Evolutionary conservation across 2,113 vertebrate species (phyloP).

Genomic region (Rhineura floridana): DNA sequence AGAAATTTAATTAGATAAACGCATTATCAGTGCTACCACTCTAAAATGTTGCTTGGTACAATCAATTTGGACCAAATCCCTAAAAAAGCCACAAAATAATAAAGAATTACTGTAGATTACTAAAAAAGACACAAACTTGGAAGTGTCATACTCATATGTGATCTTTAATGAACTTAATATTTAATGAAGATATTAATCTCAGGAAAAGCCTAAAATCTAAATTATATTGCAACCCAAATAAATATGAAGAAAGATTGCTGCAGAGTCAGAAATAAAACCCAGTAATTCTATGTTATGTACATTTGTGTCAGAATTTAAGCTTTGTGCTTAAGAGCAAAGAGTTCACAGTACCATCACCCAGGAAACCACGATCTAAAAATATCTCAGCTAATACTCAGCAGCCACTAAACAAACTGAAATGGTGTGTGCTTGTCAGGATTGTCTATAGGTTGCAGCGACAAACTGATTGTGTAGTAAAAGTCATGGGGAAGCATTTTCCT

Average conservation of each 20-base stretch:
- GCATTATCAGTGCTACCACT: not conserved
- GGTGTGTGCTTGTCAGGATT: not conserved
- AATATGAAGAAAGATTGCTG: constrained; percentile 14
- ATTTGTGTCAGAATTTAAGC: constrained; percentile 8
- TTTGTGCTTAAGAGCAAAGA: constrained; percentile 4
- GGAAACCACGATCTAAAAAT: constrained; percentile 34
- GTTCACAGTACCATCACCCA: not conserved
- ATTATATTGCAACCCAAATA: constrained; percentile 1
- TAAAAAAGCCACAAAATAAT: not conserved
- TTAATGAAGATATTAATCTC: not conserved
- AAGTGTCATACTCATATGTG: not conserved
- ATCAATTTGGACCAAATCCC: not conserved
- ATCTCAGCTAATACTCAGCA: not conserved
- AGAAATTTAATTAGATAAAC: not conserved
- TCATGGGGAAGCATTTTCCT: not conserved
- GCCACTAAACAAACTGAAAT: constrained; percentile 1
- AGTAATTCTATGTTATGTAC: constrained; percentile 1
- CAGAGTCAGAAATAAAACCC: constrained; percentile 7
- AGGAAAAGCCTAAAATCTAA: constrained; percentile 23
- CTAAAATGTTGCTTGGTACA: not conserved
- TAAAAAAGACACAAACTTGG: not conserved
- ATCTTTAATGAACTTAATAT: not conserved
- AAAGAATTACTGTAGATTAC: not conserved
- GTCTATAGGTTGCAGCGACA: not conserved
- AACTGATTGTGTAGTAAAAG: not conserved